Base-by-base conservation (phyloP, 2,888 invertebrate genomes). In the Molorchus minor region DNA sequence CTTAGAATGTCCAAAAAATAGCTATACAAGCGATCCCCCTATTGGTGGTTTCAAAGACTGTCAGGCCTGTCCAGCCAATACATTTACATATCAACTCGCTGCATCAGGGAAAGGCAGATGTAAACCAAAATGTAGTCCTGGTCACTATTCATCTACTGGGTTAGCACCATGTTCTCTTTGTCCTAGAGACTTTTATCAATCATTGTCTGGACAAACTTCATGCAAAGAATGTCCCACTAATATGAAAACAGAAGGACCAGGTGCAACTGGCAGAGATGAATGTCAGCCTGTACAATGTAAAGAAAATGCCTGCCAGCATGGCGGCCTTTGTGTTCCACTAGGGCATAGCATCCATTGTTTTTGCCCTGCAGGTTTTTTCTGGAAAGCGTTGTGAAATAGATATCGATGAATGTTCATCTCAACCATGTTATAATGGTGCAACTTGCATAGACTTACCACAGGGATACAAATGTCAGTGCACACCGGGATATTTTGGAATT, bases 341-440 rank as follows among this genome's bases (percentile, higher is more conserved):
- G 82, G 93, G 35, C 96, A 96, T 70, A 90, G 90, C 47, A 85
- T 94, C 40, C 94, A 94, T 77, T 96, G 96, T 77, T 93, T 94
- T 82, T 96, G 96, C 72, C 95, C 96, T 0, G 95, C 95, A 72
- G 96, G 96, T 52, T 97, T 96, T n/a, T 81, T 94, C 94, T 0
- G 97, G 97, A 56, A 86, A 92, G 59, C 87, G 93, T 60, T 98
- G 97, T 80, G 96, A 98, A 82, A 87, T 94, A 62, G 98, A 98
- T 72, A 94, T 97, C 44, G 93, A 97, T 74, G 97, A 97, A 76
- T 98, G 98, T 77, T 90, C 91, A 3, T 96, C 96, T 4, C 91
- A 92, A 71, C 97, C 97, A 13, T 98, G 98, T 78, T 94, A 92
- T 77, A 96, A 98, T 75, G 91, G 93, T 4, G 98, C 93, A 16